Conservation (phyloP, 2,113 vertebrate species). For the Cercopithecus mona region DNA sequence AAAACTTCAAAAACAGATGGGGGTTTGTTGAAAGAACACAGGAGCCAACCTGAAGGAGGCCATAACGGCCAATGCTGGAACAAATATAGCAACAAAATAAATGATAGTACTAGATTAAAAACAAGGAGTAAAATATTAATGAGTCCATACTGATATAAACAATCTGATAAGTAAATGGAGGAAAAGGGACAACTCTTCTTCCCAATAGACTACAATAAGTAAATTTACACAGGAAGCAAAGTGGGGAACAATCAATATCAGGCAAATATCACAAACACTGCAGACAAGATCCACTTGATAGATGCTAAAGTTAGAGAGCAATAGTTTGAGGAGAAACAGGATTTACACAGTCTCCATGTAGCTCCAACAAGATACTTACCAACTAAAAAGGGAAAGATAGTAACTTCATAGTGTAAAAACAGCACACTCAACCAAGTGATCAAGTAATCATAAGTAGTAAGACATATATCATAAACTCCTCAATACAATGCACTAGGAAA, state of each 20-base stretch:
- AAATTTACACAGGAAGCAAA: not conserved
- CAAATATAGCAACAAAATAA: slow-evolving; percentile 16
- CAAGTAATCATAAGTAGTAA: not conserved
- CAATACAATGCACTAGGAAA: not conserved
- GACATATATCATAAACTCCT: not conserved
- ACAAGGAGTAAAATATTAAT: not conserved
- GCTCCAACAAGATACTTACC: not conserved
- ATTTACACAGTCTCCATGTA: not conserved
- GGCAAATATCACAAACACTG: not conserved
- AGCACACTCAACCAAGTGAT: not conserved
- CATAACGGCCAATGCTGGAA: not conserved
- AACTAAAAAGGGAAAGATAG: not conserved
- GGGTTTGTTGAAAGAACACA: not conserved
- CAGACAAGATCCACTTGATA: not conserved
- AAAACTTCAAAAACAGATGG: not conserved
- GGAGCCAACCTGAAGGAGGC: not conserved
- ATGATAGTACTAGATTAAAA: not conserved
- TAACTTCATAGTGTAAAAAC: not conserved
- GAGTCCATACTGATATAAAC: not conserved
- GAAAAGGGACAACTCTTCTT: not conserved
- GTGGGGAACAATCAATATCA: not conserved
- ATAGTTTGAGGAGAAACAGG: not conserved
- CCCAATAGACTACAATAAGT: not conserved
- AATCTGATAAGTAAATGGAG: not conserved
- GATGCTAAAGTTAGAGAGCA: not conserved